phyloP scores from a whole-genome alignment of 2,113 vertebrate species.

The Cariama cristata region DNA sequence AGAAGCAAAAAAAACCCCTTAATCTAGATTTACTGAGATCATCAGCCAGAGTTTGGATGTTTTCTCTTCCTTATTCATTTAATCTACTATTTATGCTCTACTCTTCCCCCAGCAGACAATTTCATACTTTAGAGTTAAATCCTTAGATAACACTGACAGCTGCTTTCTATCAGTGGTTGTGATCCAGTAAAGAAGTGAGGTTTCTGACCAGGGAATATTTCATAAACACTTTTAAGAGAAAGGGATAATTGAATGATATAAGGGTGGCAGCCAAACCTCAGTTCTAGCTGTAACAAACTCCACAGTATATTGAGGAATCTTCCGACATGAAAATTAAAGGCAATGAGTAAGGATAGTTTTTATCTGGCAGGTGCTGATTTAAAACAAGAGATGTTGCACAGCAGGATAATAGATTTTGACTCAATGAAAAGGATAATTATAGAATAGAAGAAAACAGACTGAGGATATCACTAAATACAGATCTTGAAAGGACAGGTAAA shows the following conservation, averaged over 20 bases:
- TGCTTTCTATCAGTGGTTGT: neutral
- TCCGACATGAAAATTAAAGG: conserved; percentile 36
- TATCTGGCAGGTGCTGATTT: conserved; percentile 38
- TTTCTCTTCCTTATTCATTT: neutral
- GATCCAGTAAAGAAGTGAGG: neutral
- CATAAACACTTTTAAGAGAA: neutral
- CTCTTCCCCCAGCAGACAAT: neutral
- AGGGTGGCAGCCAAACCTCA: neutral
- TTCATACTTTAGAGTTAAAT: neutral
- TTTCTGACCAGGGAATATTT: neutral
- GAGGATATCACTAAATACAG: neutral
- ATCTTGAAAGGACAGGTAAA: conserved; percentile 19
- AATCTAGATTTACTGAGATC: neutral
- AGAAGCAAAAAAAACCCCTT: neutral
- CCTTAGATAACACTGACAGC: neutral
- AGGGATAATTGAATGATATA: neutral
- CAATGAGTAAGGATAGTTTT: neutral
- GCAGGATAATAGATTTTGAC: conserved; percentile 17
- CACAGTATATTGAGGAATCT: neutral
- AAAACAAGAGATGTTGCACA: neutral
- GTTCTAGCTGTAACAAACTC: neutral
- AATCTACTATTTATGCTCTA: neutral
- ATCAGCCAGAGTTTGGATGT: neutral
- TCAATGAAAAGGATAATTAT: conserved; percentile 41
- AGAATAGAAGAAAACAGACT: conserved; percentile 3